Conservation (phyloP, 2,888 invertebrate species). For the Flabesymbios commensalis region DNA sequence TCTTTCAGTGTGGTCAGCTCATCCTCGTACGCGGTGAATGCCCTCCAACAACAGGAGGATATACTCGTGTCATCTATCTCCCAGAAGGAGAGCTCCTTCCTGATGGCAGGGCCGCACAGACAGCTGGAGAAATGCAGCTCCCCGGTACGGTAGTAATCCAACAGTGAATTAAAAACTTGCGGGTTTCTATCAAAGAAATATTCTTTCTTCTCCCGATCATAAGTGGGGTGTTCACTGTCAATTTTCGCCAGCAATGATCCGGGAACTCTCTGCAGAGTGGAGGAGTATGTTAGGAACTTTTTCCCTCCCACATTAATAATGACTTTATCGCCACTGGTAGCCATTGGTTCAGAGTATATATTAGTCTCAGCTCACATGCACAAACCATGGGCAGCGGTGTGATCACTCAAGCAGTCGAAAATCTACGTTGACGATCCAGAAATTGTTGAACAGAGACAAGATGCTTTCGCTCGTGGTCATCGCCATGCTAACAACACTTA, state of each 20-base stretch:
- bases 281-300: not conserved
- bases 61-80: conserved; percentile 33
- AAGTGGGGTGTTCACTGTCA: not conserved
- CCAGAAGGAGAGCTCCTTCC: conserved; percentile 42
- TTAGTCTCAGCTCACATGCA: too few species aligned
- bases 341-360: too few species aligned
- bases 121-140: conserved; percentile 40
- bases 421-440: too few species aligned
- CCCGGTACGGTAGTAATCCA: conserved; percentile 9
- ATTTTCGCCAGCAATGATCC: not conserved
- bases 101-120: conserved; percentile 34
- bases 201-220: not conserved
- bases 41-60: conserved; percentile 38
- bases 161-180: not conserved
- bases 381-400: too few species aligned
- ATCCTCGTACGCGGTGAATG: not conserved
- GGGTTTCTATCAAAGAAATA: conserved; percentile 2
- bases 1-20: not conserved
- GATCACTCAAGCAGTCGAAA: too few species aligned
- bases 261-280: not conserved
- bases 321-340: too few species aligned
- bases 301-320: not conserved
- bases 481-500: too few species aligned
- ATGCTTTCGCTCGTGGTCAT: too few species aligned
- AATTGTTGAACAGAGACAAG: too few species aligned